Evolutionary conservation across 2,888 invertebrate species (phyloP).

Genomic region (Diarsia dahlii): DNA sequence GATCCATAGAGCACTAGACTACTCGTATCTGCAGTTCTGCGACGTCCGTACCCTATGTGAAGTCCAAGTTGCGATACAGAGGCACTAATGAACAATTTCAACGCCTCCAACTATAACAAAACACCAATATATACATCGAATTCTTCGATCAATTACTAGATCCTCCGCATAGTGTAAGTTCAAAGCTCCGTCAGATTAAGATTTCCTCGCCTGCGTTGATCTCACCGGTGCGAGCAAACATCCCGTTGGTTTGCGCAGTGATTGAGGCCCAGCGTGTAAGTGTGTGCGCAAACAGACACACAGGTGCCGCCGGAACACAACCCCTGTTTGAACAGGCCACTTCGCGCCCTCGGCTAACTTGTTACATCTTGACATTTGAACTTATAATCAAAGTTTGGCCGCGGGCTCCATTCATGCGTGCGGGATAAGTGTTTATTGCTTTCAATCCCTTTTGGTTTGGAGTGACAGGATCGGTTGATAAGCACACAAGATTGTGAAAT

Average conservation of each 20-base stretch:
- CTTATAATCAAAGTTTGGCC: constrained; percentile 65
- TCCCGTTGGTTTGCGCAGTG: constrained; percentile 82
- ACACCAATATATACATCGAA: constrained; percentile 40
- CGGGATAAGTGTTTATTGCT: constrained; percentile 58
- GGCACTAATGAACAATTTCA: neutral
- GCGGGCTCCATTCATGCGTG: constrained; percentile 53
- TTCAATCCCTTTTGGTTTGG: constrained; percentile 33
- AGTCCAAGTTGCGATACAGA: neutral
- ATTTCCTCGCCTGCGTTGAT: constrained; percentile 83
- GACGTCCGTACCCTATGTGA: neutral
- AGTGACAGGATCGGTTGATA: constrained; percentile 37
- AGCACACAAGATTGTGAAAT: constrained; percentile 19
- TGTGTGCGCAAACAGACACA: constrained; percentile 85
- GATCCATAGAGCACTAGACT: neutral
- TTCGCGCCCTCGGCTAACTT: constrained; percentile 74
- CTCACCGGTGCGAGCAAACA: constrained; percentile 81
- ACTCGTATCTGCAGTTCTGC: neutral
- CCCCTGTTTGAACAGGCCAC: constrained; percentile 83
- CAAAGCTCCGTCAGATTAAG: constrained; percentile 82
- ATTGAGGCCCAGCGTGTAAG: constrained; percentile 85
- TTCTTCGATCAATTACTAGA: constrained; percentile 62
- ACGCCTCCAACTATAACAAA: neutral
- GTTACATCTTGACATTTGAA: constrained; percentile 78
- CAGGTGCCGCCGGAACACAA: constrained; percentile 77
- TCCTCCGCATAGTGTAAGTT: constrained; percentile 70